A percentile compares a stretch with the other conserved stretches of the same genome.
These are phyloP conservation scores for Zoanthus solanderi DNA, from an alignment of 92 coral and sea anemone genomes.

Conservation along the genomic window DNA sequence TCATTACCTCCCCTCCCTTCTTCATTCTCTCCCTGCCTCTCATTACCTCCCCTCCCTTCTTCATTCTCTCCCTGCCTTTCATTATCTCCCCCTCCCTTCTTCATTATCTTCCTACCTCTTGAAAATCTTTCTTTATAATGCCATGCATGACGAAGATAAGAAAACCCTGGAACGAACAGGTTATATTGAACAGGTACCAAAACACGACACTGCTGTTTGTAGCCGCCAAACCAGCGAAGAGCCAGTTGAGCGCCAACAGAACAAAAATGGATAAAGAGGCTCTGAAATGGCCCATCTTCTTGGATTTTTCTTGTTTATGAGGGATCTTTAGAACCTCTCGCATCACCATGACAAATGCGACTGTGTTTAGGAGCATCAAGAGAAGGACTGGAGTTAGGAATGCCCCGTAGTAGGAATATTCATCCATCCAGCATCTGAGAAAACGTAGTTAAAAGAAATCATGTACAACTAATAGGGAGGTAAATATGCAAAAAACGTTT, in stretches of 20 bases:
- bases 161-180: slow-evolving; percentile 95
- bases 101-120: slow-evolving; percentile 46
- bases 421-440: slow-evolving; percentile 93
- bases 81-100: too few species aligned
- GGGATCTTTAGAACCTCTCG: slow-evolving; percentile 92
- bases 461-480: too few species aligned
- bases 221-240: slow-evolving; percentile 94
- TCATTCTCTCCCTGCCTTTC: too few species aligned
- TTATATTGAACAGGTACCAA: slow-evolving; percentile 87
- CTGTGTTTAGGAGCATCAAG: slow-evolving; percentile 74
- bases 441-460: too few species aligned
- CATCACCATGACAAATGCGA: slow-evolving; percentile 85
- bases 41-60: too few species aligned
- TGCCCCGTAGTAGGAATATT: slow-evolving; percentile 80
- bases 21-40: too few species aligned
- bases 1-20: too few species aligned
- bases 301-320: slow-evolving; percentile 72
- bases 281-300: slow-evolving; percentile 81
- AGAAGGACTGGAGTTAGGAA: slow-evolving; percentile 93
- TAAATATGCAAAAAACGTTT: too few species aligned
- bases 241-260: slow-evolving; percentile 95
- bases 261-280: slow-evolving; percentile 92
- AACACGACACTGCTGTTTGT: slow-evolving; percentile 75
- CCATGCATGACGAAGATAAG: slow-evolving; percentile 92
- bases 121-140: slow-evolving; percentile 88